A percentile compares a stretch with the other conserved stretches of the same genome.
Evolutionary conservation across 2,888 invertebrate genomes (phyloP).

Genomic region (Meliscaeva auricollis): DNA sequence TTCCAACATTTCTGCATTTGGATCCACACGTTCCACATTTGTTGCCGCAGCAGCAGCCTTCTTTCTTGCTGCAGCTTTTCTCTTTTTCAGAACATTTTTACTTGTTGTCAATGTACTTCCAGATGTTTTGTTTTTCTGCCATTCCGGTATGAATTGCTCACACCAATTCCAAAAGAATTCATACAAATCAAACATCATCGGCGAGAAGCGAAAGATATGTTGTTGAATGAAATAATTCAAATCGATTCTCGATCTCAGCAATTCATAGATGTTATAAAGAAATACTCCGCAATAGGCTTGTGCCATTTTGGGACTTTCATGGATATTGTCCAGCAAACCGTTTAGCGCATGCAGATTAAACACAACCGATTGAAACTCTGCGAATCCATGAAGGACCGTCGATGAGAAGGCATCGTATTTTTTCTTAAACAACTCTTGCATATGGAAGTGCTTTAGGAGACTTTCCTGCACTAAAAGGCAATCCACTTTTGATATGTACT

Average conservation of each 20-base stretch:
- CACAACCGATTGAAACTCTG: slow-evolving; percentile 83
- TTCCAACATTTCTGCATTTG: slow-evolving; percentile 79
- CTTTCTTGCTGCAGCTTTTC: slow-evolving; percentile 79
- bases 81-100: slow-evolving; percentile 80
- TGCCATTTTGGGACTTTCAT: slow-evolving; percentile 86
- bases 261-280: slow-evolving; percentile 89
- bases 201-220: slow-evolving; percentile 83
- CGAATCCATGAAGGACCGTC: slow-evolving; percentile 81
- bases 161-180: slow-evolving; percentile 81
- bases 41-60: slow-evolving; percentile 62
- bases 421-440: slow-evolving; percentile 82
- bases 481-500: slow-evolving; percentile 80
- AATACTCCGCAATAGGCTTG: slow-evolving; percentile 90
- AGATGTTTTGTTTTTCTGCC: slow-evolving; percentile 77
- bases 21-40: slow-evolving; percentile 75
- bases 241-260: slow-evolving; percentile 86
- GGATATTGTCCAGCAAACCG: slow-evolving; percentile 87
- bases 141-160: slow-evolving; percentile 79
- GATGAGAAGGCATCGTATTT: slow-evolving; percentile 82
- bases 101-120: slow-evolving; percentile 71
- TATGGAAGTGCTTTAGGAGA: slow-evolving; percentile 82
- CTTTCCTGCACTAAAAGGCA: slow-evolving; percentile 81
- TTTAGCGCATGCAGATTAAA: slow-evolving; percentile 85
- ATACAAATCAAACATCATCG: slow-evolving; percentile 82
- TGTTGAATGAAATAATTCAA: slow-evolving; percentile 85